Evolutionary conservation across 2,113 vertebrate genomes (phyloP).

Genomic region (Pavo muticus): DNA sequence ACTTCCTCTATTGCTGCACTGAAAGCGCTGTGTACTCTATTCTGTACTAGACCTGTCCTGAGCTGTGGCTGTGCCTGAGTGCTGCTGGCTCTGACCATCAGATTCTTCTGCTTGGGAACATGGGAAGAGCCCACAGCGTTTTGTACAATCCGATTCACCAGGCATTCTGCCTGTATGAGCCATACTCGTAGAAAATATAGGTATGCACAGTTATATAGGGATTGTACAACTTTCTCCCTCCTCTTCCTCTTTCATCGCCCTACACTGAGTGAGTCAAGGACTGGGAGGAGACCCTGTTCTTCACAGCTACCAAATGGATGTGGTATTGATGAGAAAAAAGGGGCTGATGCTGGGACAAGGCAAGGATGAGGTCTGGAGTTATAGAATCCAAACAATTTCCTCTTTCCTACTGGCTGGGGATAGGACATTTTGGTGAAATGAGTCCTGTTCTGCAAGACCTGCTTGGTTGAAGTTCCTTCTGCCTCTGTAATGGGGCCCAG

Average conservation of each 20-base stretch:
- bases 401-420: neutral
- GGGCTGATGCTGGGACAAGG: neutral
- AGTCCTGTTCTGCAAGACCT: neutral
- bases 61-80: neutral
- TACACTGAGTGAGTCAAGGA: neutral
- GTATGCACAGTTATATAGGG: neutral
- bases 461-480: neutral
- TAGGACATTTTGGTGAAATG: neutral
- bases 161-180: neutral
- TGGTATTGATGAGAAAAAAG: neutral
- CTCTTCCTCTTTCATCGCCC: neutral
- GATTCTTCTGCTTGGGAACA: neutral
- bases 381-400: neutral
- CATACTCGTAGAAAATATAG: neutral
- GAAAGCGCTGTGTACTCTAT: rapidly evolving
- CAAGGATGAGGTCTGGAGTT: neutral
- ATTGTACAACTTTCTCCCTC: neutral
- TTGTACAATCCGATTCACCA: neutral
- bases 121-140: neutral
- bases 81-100: neutral
- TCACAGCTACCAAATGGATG: neutral
- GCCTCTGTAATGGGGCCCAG: neutral
- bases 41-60: neutral
- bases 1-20: rapidly evolving
- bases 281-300: neutral